Evolutionary conservation across 23 tunicate species (phyloP), one percentile per base, ranked within the genome.

Genomic region (Styela clava): DNA sequence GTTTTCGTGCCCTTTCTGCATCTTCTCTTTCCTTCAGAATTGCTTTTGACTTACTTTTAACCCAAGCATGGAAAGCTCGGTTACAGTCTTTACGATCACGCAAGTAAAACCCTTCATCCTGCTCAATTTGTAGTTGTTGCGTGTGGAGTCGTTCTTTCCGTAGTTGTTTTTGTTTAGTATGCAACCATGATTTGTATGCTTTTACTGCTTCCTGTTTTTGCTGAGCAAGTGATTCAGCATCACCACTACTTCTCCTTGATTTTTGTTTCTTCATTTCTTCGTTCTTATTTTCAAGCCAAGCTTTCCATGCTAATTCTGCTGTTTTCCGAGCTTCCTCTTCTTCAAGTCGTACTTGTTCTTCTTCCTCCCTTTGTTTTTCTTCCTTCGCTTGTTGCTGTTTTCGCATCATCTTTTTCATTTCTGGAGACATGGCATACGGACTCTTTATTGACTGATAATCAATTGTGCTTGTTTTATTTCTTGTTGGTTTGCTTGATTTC

Each of bases 281-380:
- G 44, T 88, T 88, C 83, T 93, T 93, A 62, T 82, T 84, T 62
- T 83, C 91, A 67, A 82, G 52, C 98, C 98, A 93, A 24, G 84
- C 77, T 62, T 84, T 87, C 98, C 98, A 93, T 23, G 93, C 93
- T 24, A 84, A 79, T 26, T 87, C 93, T 29, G 98, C 92, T 78
- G 83, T 89, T 79, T 78, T 35, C 3, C 90, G 84, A 12, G 86
- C 74, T 62, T 81, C 81, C 64, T 93, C 93, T 44, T 93, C 98
- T 29, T 88, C 89, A 21, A 30, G 52, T 28, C 78, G 91, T 19
- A 21, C 34, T 78, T 79, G 73, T 74, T 64, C 64, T 37, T 93
- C 89, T n/a, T 87, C 98, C 34, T 93, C 98, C 31, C 68, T 35
- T 33, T 65, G 62, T 23, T 79, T 74, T 62, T 72, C 79, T 34